These are phyloP conservation scores for Cinclus cinclus DNA, from an alignment of 2,113 vertebrate genomes.

Conservation along the genomic window DNA sequence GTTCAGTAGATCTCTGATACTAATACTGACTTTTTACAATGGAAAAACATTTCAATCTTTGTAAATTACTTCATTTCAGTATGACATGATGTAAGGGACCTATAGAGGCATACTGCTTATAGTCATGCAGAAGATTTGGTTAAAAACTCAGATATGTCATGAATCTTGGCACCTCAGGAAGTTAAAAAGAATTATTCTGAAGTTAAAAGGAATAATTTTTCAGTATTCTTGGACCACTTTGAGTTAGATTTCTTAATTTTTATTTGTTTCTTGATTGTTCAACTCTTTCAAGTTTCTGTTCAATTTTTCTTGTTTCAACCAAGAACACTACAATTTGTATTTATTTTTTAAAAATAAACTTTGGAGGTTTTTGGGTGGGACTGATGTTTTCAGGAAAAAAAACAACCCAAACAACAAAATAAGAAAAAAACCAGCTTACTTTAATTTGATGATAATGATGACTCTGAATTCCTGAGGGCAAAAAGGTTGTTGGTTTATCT, in stretches of 20 bases:
- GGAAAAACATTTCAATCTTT: not conserved
- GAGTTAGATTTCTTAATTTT: not conserved
- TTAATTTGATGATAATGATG: not conserved
- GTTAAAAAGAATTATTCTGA: not conserved
- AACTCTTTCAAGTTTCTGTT: not conserved
- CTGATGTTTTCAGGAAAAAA: not conserved
- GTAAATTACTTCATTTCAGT: not conserved
- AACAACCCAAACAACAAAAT: not conserved
- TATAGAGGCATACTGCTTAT: not conserved
- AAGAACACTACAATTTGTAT: not conserved
- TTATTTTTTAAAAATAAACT: not conserved
- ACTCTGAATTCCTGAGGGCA: not conserved
- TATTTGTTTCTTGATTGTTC: not conserved
- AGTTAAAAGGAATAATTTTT: not conserved
- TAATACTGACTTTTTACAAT: rapidly evolving
- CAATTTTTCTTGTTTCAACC: not conserved
- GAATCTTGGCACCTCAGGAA: not conserved
- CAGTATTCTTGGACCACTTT: not conserved
- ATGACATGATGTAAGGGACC: too few species aligned
- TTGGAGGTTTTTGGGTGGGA: not conserved
- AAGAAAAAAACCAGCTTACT: rapidly evolving
- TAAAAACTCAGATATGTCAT: not conserved
- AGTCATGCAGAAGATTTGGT: not conserved
- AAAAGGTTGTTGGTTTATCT: not conserved
- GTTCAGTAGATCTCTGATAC: not conserved